Base-by-base conservation (phyloP, 1,140 invertebrate species). In the Rhynchophorus ferrugineus region DNA sequence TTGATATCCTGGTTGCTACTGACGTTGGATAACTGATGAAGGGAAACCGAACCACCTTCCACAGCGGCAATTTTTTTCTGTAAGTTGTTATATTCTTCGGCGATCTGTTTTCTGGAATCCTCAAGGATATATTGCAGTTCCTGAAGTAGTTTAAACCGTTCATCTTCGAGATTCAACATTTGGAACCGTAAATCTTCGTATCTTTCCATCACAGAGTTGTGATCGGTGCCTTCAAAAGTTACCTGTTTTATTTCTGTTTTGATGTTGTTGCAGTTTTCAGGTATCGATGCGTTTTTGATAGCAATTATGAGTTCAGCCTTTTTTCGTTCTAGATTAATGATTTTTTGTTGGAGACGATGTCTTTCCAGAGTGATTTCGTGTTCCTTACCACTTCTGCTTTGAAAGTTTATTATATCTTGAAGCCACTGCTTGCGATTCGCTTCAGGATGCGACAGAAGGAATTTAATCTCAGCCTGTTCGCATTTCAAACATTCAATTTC, bases 391-490 rank as follows among this genome's bases (percentile, higher is more conserved):
- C 11, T 29, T 5, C 5, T 5, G 11, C 11, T 6, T 11, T 29
- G 24, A 3, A 59, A 34, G 8, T 53, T 35, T 16, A 56, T 17
- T 20, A 59, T 56, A 24, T 54, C 49, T 19, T 51, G 52, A 2
- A 59, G 29, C 54, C 50, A 56, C n/a, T 56, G 37, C 7, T 49
- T 16, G 8, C 56, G 50, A 9, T 42, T 29, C 0, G 54, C 53
- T 11, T 59, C 47, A 3, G 54, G 54, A 38, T 53, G 53, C 9
- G 51, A 22, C 8, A 59, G 19, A 6, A 59, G 33, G 43, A 59
- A 59, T 21, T 59, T 59, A 20, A 59, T 55, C 39, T 59, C 54
- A 9, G 53, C 35, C 38, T 59, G 53, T 42, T 59, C 58, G 1
- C 19, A 17, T 44, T 55, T 52, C 17, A 59, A 33, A 34, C 11